A percentile compares a stretch with the other conserved stretches of the same genome.
These are phyloP conservation scores for Triplophysa rosa DNA, from an alignment of 2,113 vertebrate genomes.

Conservation along the genomic window DNA sequence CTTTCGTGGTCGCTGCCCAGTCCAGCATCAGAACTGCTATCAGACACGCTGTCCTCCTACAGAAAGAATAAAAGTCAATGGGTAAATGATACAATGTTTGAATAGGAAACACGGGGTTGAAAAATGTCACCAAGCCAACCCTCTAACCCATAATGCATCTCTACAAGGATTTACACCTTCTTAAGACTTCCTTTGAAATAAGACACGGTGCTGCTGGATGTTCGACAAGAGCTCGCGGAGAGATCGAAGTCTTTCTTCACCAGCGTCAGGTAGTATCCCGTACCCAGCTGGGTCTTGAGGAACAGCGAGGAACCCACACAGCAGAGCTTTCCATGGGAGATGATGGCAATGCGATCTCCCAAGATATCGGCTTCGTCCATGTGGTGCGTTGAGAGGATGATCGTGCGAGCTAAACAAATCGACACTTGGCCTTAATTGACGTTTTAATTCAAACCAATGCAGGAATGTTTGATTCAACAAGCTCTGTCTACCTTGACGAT, in stretches of 20 bases:
- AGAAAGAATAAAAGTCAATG: conserved; percentile 61
- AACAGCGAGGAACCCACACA: conserved; percentile 95
- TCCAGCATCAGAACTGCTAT: conserved; percentile 97
- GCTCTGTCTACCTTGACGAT: conserved; percentile 83
- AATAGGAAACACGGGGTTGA: neutral
- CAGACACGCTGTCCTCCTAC: conserved; percentile 94
- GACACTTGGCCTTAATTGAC: neutral
- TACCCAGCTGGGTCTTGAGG: conserved; percentile 94
- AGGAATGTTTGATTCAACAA: neutral
- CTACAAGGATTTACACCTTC: conserved; percentile 58
- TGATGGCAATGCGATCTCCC: conserved; percentile 95
- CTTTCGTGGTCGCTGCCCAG: conserved; percentile 98
- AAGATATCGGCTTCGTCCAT: conserved; percentile 98
- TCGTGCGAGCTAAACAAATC: conserved; percentile 82
- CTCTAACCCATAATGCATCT: neutral
- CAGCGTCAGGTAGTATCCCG: conserved; percentile 95
- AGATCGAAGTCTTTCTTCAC: conserved; percentile 95
- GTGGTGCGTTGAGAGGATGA: conserved; percentile 96
- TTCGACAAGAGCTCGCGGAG: conserved; percentile 90
- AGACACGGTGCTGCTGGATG: conserved; percentile 92
- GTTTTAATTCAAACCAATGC: neutral
- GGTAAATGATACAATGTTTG: neutral
- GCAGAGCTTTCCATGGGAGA: conserved; percentile 95
- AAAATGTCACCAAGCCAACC: neutral
- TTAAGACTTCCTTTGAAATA: conserved; percentile 80